Percentiles rank a stretch among this genome's conserved stretches.
Evolutionary conservation across 2,888 invertebrate genomes (phyloP).

Genomic region (Silvanus unidentatus): DNA sequence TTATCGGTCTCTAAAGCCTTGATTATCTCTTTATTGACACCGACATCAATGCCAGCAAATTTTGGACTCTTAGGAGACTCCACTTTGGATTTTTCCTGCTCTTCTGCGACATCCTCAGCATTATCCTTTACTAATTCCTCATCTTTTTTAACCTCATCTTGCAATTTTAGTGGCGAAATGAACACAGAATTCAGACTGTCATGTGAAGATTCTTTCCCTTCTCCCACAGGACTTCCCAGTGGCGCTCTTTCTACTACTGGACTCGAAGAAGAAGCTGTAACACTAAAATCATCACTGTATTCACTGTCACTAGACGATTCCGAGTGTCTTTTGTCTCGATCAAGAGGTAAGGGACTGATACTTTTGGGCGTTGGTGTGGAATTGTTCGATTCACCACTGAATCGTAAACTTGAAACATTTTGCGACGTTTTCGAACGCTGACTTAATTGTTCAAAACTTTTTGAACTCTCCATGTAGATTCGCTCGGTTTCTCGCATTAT

Average conservation of each 20-base stretch:
- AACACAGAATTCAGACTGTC: not conserved
- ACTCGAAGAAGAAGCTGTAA: too few species aligned
- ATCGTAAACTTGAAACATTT: slow-evolving; percentile 37
- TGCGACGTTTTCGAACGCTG: slow-evolving; percentile 43
- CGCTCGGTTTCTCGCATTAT: slow-evolving; percentile 55
- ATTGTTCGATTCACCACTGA: slow-evolving; percentile 28
- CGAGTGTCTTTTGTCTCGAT: slow-evolving; percentile 22
- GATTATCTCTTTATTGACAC: slow-evolving; percentile 35
- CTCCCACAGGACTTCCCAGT: too few species aligned
- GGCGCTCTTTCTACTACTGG: too few species aligned
- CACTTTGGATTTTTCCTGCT: not conserved
- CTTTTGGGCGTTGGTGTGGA: slow-evolving; percentile 43
- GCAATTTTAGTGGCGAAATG: not conserved
- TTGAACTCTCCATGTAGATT: slow-evolving; percentile 47
- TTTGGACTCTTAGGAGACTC: slow-evolving; percentile 7
- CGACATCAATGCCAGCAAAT: slow-evolving; percentile 20
- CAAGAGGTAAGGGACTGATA: slow-evolving; percentile 41
- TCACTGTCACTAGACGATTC: slow-evolving; percentile 20
- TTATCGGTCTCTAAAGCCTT: slow-evolving; percentile 42
- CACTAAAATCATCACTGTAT: slow-evolving; percentile 38
- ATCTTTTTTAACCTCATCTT: not conserved
- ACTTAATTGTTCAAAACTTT: slow-evolving; percentile 45
- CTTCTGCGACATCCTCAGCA: not conserved
- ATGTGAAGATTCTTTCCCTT: not conserved
- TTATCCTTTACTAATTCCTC: not conserved